Conservation (phyloP, 2,113 vertebrate genomes). For the Zosterops japonicus region DNA sequence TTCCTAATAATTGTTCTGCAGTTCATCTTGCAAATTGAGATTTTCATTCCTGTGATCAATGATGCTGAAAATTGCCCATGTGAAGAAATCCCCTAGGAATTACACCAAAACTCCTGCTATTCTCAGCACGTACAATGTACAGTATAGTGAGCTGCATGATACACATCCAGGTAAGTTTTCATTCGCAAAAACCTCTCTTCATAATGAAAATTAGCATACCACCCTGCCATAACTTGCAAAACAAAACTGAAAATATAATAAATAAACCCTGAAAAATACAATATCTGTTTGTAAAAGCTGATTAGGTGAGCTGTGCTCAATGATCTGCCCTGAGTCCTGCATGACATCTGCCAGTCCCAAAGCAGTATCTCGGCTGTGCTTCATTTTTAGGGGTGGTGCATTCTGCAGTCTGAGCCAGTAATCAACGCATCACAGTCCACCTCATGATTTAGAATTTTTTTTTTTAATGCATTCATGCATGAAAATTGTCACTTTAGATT, state of each 20-base stretch:
- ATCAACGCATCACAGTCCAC: not conserved
- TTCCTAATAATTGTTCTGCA: not conserved
- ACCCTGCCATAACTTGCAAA: not conserved
- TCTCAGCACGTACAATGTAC: not conserved
- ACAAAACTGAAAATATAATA: not conserved
- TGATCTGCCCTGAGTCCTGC: not conserved
- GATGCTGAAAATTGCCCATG: not conserved
- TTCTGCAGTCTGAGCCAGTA: not conserved
- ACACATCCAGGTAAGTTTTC: not conserved
- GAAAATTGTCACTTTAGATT: not conserved
- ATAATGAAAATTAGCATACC: not conserved
- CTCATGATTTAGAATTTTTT: not conserved
- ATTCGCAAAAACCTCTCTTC: not conserved
- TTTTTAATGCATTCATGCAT: not conserved
- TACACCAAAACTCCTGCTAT: not conserved
- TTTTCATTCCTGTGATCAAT: not conserved
- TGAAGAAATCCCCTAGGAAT: not conserved
- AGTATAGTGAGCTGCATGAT: not conserved
- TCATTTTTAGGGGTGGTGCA: not conserved
- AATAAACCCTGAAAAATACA: not conserved
- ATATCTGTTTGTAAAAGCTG: not conserved
- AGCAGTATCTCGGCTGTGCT: not conserved
- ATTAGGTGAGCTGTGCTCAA: not conserved
- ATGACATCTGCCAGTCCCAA: not conserved
- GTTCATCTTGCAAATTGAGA: not conserved